Conservation (phyloP, 2,888 invertebrate species). For the Amphipyra tragopoginis region DNA sequence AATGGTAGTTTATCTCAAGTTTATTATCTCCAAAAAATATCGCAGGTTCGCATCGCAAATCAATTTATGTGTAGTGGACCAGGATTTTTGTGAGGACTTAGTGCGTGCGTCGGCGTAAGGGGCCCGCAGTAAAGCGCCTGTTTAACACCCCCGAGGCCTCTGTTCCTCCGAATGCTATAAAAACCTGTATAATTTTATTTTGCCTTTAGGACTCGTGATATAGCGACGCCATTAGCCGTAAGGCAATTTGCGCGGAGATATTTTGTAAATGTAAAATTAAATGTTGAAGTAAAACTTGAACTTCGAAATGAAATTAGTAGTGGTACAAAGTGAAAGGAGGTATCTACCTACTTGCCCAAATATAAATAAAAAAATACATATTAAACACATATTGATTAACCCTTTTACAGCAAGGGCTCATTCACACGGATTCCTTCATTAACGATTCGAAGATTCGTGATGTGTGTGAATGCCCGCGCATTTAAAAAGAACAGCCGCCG, state of each 20-base stretch:
- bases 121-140: slow-evolving; percentile 62
- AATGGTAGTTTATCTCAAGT: slow-evolving; percentile 30
- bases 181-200: slow-evolving; percentile 72
- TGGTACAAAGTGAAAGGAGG: too few relatives aligned
- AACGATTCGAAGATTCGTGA: too few relatives aligned
- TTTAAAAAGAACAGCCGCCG: too few relatives aligned
- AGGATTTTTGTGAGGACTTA: slow-evolving; percentile 52
- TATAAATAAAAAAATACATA: too few relatives aligned
- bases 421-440: too few relatives aligned
- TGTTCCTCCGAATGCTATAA: slow-evolving; percentile 64
- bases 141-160: slow-evolving; percentile 59
- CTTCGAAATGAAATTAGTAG: too few relatives aligned
- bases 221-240: slow-evolving; percentile 63
- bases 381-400: too few relatives aligned
- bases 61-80: slow-evolving; percentile 61
- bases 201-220: slow-evolving; percentile 63
- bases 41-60: slow-evolving; percentile 55
- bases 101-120: slow-evolving; percentile 41
- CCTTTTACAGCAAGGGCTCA: too few relatives aligned
- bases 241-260: slow-evolving; percentile 57
- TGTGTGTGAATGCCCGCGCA: too few relatives aligned
- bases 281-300: too few relatives aligned
- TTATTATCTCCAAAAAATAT: slow-evolving; percentile 55
- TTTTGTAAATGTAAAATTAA: slow-evolving; percentile 58
- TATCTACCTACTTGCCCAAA: too few relatives aligned